Evolutionary conservation across 23 tunicate genomes (phyloP).

Genomic region (Corella eumyota): DNA sequence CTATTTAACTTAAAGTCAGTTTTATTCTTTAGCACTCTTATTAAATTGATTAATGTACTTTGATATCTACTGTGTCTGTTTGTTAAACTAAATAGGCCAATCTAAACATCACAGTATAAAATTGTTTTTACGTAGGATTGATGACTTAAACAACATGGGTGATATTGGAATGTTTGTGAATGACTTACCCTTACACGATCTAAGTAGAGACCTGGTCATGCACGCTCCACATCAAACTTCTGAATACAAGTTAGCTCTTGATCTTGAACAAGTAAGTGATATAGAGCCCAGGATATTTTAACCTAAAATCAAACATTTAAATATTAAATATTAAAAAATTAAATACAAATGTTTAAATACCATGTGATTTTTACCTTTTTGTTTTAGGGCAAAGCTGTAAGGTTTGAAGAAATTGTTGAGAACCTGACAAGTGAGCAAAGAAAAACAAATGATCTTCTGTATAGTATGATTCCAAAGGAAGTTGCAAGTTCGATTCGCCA

Average conservation of each 20-base stretch:
- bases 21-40: too few relatives aligned
- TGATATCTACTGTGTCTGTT: too few relatives aligned
- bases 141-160: slow-evolving; percentile 33
- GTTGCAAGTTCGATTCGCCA: slow-evolving; percentile 18
- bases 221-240: slow-evolving; percentile 35
- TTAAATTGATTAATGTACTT: too few relatives aligned
- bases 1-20: too few relatives aligned
- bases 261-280: slow-evolving; percentile 29
- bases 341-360: too few relatives aligned
- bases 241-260: slow-evolving; percentile 32
- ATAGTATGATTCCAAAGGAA: slow-evolving; percentile 33
- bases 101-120: too few relatives aligned
- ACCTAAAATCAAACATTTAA: too few relatives aligned
- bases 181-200: slow-evolving; percentile 36
- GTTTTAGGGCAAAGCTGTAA: slow-evolving; percentile 19
- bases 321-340: too few relatives aligned
- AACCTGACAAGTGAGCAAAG: slow-evolving; percentile 10
- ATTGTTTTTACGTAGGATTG: slow-evolving; percentile 21
- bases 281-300: neutral
- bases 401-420: slow-evolving; percentile 34
- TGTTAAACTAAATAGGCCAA: too few relatives aligned
- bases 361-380: too few relatives aligned
- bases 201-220: slow-evolving; percentile 37
- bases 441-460: slow-evolving; percentile 19
- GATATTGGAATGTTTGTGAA: slow-evolving; percentile 27